Percentiles rank a stretch among this genome's conserved stretches.
Conservation (phyloP, 2,797 vertebrate genomes). For the Liasis olivaceus region DNA sequence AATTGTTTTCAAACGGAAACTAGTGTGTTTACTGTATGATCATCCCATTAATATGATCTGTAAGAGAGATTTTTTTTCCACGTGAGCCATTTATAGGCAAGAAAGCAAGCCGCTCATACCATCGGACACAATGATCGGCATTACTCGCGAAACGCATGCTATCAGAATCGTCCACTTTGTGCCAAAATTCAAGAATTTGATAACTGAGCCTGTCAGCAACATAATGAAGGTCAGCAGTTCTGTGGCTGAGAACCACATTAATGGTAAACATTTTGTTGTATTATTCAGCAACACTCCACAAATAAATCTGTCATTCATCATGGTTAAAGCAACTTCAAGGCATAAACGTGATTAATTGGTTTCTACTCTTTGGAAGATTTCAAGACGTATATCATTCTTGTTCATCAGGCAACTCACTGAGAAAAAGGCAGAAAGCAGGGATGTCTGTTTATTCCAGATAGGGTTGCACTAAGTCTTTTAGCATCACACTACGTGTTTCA, state of each 20-base stretch:
- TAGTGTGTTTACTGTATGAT: conserved; percentile 28
- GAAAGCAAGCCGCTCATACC: conserved; percentile 22
- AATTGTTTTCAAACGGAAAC: conserved; percentile 40
- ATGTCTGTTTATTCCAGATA: neutral
- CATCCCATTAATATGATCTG: conserved; percentile 5
- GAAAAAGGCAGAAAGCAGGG: conserved; percentile 27
- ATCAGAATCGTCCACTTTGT: conserved; percentile 56
- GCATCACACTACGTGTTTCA: neutral
- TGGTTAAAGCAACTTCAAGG: conserved; percentile 64
- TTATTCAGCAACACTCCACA: conserved; percentile 67
- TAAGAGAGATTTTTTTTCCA: conserved; percentile 11
- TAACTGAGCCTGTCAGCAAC: conserved; percentile 68
- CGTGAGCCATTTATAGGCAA: neutral
- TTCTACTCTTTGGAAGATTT: conserved; percentile 64
- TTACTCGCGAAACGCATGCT: conserved; percentile 43
- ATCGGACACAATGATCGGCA: conserved; percentile 43
- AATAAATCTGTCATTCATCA: conserved; percentile 63
- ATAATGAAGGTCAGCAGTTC: conserved; percentile 67
- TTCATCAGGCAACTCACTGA: conserved; percentile 61
- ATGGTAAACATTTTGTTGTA: conserved; percentile 62
- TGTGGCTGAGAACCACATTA: conserved; percentile 50
- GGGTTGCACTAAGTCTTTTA: neutral
- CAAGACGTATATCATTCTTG: conserved; percentile 63
- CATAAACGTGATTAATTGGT: conserved; percentile 72
- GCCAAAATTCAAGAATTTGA: conserved; percentile 64